Evolutionary conservation across 2,797 vertebrate species (phyloP).

Genomic region (Anguilla obscura): DNA sequence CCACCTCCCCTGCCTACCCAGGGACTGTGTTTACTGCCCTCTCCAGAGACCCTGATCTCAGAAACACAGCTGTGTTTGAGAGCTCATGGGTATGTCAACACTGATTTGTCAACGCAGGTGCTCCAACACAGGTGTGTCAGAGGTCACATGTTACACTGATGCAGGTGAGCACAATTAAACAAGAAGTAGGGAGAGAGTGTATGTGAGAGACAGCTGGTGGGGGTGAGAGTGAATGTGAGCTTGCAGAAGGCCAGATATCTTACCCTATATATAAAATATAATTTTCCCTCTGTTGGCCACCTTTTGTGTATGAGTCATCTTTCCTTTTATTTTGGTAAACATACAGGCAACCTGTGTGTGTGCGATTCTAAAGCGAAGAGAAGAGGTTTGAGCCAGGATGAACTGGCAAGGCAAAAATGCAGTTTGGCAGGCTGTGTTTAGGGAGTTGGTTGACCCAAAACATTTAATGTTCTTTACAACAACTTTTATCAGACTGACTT

Average conservation of each 20-base stretch:
- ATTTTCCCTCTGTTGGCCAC: not conserved
- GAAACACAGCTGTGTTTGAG: constrained; percentile 24
- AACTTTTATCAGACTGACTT: not conserved
- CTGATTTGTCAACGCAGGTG: not conserved
- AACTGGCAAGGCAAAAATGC: not conserved
- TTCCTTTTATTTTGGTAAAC: not conserved
- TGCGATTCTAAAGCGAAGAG: not conserved
- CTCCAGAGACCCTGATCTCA: constrained; percentile 8
- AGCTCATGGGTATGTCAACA: not conserved
- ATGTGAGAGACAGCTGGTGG: not conserved
- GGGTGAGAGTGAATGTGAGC: not conserved
- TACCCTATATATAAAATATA: not conserved
- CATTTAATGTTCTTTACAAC: not conserved
- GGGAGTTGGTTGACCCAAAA: not conserved
- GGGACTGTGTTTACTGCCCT: not conserved
- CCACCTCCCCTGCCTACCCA: not conserved
- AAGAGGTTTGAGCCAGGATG: not conserved
- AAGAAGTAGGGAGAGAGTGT: not conserved
- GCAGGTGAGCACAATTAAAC: not conserved
- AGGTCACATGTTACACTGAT: not conserved
- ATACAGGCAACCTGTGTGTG: too few species aligned
- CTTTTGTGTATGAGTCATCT: too few species aligned
- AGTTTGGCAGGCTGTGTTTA: not conserved
- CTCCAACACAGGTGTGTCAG: not conserved
- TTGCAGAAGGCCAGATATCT: not conserved